These are phyloP conservation scores for Anarhynchus alexandrinus DNA, from an alignment of 2,113 vertebrate species.

Conservation along the genomic window DNA sequence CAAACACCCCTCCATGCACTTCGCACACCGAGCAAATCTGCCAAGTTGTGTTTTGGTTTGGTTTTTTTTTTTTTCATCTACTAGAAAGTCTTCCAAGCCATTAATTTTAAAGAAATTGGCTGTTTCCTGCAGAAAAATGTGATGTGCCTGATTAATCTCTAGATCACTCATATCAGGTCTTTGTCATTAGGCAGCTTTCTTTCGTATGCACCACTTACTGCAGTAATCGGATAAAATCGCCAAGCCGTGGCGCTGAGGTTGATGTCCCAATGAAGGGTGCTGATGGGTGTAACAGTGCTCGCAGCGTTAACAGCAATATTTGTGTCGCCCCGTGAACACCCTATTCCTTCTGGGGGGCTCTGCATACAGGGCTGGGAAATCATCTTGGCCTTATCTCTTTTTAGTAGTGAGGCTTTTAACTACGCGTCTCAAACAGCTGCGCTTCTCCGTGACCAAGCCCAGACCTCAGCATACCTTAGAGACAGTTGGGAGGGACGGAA, in stretches of 20 bases:
- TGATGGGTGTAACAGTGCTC: background rate
- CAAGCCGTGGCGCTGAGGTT: background rate
- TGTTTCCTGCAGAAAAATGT: background rate
- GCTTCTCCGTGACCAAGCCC: background rate
- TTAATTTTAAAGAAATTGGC: background rate
- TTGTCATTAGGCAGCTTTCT: background rate
- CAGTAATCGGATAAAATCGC: background rate
- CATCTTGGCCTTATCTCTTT: background rate
- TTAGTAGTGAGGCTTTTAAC: background rate
- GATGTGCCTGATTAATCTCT: background rate
- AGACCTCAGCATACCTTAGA: rapidly evolving
- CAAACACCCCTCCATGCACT: background rate
- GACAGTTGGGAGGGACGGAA: background rate
- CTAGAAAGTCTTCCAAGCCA: background rate
- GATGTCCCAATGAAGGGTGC: background rate
- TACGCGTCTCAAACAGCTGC: rapidly evolving
- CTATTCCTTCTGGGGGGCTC: background rate
- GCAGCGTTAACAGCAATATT: background rate
- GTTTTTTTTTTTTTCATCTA: background rate
- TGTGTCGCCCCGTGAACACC: rapidly evolving
- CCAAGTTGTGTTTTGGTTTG: background rate
- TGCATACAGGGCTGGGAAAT: background rate
- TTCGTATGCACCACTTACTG: background rate
- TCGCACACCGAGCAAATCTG: background rate
- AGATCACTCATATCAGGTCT: background rate